Conservation (phyloP, 2,113 vertebrate genomes). For the Hippocampus abdominalis region DNA sequence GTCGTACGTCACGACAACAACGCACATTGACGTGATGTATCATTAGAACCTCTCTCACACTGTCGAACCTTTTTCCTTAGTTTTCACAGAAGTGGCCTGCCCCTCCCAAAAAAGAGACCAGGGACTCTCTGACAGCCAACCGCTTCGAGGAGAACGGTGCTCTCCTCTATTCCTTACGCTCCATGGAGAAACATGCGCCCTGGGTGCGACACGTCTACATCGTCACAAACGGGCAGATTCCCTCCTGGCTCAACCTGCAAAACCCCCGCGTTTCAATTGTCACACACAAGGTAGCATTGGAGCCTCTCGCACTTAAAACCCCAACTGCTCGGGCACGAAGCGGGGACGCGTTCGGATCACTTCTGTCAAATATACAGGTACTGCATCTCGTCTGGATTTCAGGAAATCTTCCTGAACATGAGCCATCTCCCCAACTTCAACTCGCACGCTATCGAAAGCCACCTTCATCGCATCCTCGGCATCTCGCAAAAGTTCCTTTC, state of each 20-base stretch:
- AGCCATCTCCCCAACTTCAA: too few relatives aligned
- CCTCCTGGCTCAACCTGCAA: too few relatives aligned
- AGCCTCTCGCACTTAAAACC: slow-evolving; percentile 75
- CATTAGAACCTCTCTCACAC: slow-evolving; percentile 29
- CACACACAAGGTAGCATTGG: slow-evolving; percentile 85
- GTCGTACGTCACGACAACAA: slow-evolving; percentile 25
- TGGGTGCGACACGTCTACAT: too few relatives aligned
- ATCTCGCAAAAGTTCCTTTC: too few relatives aligned
- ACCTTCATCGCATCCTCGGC: too few relatives aligned
- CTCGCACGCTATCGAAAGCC: too few relatives aligned
- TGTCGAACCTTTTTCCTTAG: neutral
- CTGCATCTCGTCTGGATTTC: too few relatives aligned
- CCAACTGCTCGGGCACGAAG: neutral
- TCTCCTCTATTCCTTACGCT: slow-evolving; percentile 89
- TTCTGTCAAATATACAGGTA: neutral
- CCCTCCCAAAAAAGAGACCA: neutral
- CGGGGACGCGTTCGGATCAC: too few relatives aligned
- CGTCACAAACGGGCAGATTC: too few relatives aligned
- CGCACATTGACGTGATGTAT: neutral
- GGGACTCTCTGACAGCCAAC: slow-evolving; percentile 67
- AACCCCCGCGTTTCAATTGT: too few relatives aligned
- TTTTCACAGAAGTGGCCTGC: neutral
- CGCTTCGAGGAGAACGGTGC: slow-evolving; percentile 97
- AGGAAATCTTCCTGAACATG: too few relatives aligned
- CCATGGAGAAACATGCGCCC: slow-evolving; percentile 90